Evolutionary conservation across 1,140 invertebrate genomes (phyloP).

Genomic region (Leptinotarsa defecta): DNA sequence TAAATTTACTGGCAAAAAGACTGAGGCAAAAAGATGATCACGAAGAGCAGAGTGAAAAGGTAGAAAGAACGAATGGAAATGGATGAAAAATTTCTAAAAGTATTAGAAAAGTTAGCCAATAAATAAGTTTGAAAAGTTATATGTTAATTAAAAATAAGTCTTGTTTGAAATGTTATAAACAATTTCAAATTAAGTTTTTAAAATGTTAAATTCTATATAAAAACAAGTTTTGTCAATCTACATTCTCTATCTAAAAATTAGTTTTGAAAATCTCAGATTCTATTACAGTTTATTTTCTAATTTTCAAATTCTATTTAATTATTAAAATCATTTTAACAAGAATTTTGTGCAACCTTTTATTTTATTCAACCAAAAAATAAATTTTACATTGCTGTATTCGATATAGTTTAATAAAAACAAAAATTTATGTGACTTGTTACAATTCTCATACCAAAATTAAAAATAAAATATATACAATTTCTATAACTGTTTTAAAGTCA

Average conservation of each 20-base stretch:
- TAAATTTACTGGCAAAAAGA: conserved; percentile 13
- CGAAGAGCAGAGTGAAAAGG: conserved; percentile 22
- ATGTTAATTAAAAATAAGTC: conserved; percentile 22
- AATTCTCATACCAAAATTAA: conserved; percentile 21
- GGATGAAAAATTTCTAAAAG: conserved; percentile 24
- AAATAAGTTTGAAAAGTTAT: conserved; percentile 14
- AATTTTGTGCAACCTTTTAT: conserved; percentile 11
- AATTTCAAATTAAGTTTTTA: conserved; percentile 18
- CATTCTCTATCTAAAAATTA: not conserved
- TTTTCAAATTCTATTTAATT: too few species aligned
- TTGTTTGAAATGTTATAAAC: conserved; percentile 16
- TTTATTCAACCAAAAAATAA: conserved; percentile 18
- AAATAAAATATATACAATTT: conserved; percentile 23
- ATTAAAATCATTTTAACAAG: too few species aligned
- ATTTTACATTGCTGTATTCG: conserved; percentile 19
- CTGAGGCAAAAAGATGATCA: too few species aligned
- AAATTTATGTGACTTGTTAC: conserved; percentile 19
- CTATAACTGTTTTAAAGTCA: conserved; percentile 12
- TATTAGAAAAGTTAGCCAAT: conserved; percentile 27
- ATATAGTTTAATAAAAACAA: conserved; percentile 25
- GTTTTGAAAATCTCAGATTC: too few species aligned
- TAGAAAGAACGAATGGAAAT: conserved; percentile 24
- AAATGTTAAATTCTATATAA: conserved; percentile 22
- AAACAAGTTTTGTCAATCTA: not conserved
- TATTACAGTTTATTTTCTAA: too few species aligned